Evolutionary conservation across 1,140 invertebrate species (phyloP).

Genomic region (Eufriesea mexicana): DNA sequence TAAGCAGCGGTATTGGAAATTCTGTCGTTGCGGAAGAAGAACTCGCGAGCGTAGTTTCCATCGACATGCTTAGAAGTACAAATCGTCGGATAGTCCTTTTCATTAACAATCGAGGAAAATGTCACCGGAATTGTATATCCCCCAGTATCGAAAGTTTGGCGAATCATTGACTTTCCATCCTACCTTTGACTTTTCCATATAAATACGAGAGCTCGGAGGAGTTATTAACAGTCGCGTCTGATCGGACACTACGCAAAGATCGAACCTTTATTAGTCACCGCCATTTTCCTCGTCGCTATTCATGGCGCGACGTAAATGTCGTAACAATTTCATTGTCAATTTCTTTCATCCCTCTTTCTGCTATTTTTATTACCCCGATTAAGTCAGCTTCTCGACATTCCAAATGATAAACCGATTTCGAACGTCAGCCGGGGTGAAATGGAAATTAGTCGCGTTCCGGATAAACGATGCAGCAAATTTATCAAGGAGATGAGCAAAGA

Average conservation of each 20-base stretch:
- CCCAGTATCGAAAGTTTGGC: neutral
- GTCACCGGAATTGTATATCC: neutral
- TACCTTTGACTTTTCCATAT: neutral
- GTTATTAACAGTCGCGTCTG: neutral
- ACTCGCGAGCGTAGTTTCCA: neutral
- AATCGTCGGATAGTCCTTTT: slow-evolving; percentile 6
- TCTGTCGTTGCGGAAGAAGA: neutral
- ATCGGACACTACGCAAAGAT: neutral
- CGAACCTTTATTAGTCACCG: neutral
- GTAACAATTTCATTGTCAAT: neutral
- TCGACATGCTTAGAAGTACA: neutral
- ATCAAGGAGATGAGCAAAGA: neutral
- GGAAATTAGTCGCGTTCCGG: neutral
- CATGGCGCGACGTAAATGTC: neutral
- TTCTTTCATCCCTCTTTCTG: neutral
- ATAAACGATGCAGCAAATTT: slow-evolving; percentile 9
- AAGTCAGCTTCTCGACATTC: neutral
- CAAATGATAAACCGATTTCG: slow-evolving; percentile 1
- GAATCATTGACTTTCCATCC: neutral
- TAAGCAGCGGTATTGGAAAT: slow-evolving; percentile 14
- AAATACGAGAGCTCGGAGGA: neutral
- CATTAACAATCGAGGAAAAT: slow-evolving; percentile 23
- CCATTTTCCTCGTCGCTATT: too few species aligned
- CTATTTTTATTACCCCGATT: neutral
- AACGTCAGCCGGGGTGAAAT: neutral